A percentile compares a stretch with the other conserved stretches of the same genome.
Conservation (phyloP, 2,113 vertebrate species). For the Jacana jacana region DNA sequence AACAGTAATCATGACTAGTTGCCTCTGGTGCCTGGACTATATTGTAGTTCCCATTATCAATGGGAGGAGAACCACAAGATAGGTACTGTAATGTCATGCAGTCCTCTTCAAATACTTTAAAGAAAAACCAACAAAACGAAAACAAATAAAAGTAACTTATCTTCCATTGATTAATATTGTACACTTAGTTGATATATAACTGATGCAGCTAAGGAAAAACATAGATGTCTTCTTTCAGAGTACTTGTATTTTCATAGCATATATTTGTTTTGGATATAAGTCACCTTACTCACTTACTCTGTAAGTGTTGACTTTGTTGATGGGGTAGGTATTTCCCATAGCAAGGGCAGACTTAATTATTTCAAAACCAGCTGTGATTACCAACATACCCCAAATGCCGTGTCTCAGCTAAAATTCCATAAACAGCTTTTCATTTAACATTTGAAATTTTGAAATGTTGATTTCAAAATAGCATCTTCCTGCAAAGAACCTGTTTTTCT, state of each 20-base stretch:
- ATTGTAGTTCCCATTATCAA: neutral
- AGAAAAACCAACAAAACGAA: neutral
- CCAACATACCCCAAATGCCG: neutral
- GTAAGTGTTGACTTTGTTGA: neutral
- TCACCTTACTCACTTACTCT: neutral
- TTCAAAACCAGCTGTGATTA: conserved; percentile 20
- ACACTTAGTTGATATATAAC: neutral
- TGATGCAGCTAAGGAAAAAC: neutral
- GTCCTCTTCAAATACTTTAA: neutral
- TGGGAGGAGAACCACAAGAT: neutral
- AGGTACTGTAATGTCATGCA: neutral
- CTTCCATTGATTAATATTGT: neutral
- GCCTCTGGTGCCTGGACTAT: neutral
- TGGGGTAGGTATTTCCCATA: neutral
- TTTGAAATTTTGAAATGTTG: conserved; percentile 23
- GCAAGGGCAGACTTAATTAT: neutral
- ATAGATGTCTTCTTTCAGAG: neutral
- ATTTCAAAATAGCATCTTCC: neutral
- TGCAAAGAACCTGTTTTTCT: conserved; percentile 1
- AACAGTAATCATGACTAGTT: neutral
- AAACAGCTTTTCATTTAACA: neutral
- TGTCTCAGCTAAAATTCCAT: neutral
- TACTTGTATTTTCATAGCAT: neutral
- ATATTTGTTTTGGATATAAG: neutral
- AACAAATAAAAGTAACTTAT: neutral